phyloP scores from a whole-genome alignment of 2,888 invertebrate genomes.

The Drosophila gaucha region DNA sequence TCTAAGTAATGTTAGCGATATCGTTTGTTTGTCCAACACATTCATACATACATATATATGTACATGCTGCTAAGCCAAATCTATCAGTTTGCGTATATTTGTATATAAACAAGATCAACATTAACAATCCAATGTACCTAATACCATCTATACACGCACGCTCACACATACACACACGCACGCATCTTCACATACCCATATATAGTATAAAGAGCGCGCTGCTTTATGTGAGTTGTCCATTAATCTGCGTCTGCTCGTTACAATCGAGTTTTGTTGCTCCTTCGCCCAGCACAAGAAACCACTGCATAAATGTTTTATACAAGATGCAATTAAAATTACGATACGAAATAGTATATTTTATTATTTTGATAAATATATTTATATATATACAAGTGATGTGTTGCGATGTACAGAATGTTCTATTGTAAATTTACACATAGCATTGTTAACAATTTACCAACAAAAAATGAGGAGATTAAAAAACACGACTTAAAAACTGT shows the following conservation, averaged over 20 bases:
- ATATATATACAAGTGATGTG: constrained; percentile 48
- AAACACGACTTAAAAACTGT: constrained; percentile 16
- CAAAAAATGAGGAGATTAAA: constrained; percentile 3
- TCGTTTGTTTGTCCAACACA: constrained; percentile 48
- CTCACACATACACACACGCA: constrained; percentile 25
- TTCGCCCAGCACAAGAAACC: constrained; percentile 25
- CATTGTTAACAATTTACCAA: constrained; percentile 61
- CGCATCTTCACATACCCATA: neutral
- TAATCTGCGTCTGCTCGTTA: no score
- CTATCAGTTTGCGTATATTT: constrained; percentile 38
- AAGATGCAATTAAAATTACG: constrained; percentile 49
- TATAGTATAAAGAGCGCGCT: constrained; percentile 2
- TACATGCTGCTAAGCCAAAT: constrained; percentile 14
- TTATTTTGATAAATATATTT: constrained; percentile 78
- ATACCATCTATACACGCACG: constrained; percentile 39
- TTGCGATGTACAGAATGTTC: constrained; percentile 34
- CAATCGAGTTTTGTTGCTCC: constrained; percentile 18
- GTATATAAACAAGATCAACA: constrained; percentile 20
- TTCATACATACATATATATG: neutral
- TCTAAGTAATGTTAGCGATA: constrained; percentile 20
- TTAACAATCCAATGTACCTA: constrained; percentile 78
- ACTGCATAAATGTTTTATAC: constrained; percentile 60
- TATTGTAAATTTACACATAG: constrained; percentile 48
- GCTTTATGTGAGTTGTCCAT: constrained; percentile 18
- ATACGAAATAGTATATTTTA: constrained; percentile 58